Conservation (phyloP, 2,888 invertebrate species). For the Sarcophaga rosellei region DNA sequence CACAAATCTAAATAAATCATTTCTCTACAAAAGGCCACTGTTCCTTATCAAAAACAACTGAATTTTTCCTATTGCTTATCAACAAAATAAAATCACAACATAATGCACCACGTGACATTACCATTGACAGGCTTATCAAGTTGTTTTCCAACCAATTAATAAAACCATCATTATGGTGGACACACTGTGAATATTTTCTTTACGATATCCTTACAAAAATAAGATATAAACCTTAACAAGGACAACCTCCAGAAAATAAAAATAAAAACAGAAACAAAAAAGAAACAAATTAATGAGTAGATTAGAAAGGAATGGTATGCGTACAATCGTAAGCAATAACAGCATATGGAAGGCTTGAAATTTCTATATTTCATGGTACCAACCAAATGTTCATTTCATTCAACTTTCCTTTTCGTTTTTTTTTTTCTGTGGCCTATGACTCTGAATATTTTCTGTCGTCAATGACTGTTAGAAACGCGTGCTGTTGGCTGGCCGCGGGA, state of each 20-base stretch:
- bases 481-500: constrained; percentile 55
- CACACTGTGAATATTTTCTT: constrained; percentile 46
- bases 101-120: constrained; percentile 57
- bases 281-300: not conserved
- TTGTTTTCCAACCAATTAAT: constrained; percentile 49
- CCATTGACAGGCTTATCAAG: constrained; percentile 59
- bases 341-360: constrained; percentile 76
- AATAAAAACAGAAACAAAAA: constrained; percentile 16
- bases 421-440: not conserved
- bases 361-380: constrained; percentile 77
- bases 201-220: constrained; percentile 12
- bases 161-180: constrained; percentile 48
- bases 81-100: constrained; percentile 38
- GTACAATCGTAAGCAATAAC: not conserved
- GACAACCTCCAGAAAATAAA: constrained; percentile 32
- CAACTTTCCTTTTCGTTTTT: not conserved
- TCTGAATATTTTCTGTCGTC: constrained; percentile 48
- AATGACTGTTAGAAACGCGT: constrained; percentile 65
- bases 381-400: constrained; percentile 69
- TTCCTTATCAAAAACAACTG: not conserved
- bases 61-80: not conserved
- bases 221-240: constrained; percentile 60
- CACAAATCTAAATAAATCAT: too few species aligned
- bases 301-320: not conserved
- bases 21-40: too few species aligned